Percentiles rank a stretch among this genome's conserved stretches.
phyloP scores from a whole-genome alignment of 2,888 invertebrate genomes.

The Tiphia femorata region DNA sequence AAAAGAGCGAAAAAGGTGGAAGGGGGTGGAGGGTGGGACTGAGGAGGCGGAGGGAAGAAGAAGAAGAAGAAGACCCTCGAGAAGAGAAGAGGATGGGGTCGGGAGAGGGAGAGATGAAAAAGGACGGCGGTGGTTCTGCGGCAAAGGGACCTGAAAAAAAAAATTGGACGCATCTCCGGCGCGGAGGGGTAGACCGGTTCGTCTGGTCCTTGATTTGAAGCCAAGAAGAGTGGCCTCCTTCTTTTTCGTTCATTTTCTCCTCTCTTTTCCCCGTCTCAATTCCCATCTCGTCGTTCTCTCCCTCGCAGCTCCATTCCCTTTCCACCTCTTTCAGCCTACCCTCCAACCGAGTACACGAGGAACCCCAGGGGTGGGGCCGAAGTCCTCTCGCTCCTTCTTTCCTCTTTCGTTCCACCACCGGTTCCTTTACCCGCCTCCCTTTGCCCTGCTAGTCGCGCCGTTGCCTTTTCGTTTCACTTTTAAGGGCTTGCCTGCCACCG shows the following conservation, averaged over 20 bases:
- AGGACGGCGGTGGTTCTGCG: constrained; percentile 18
- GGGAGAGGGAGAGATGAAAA: constrained; percentile 25
- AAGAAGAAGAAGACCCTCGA: constrained; percentile 10
- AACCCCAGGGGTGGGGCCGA: no score
- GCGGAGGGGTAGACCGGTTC: constrained; percentile 57
- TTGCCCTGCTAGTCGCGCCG: constrained; percentile 16
- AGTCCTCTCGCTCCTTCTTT: constrained; percentile 20
- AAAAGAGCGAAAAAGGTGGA: constrained; percentile 24
- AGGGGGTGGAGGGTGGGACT: constrained; percentile 8
- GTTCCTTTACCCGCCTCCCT: constrained; percentile 12
- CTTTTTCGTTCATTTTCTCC: constrained; percentile 42
- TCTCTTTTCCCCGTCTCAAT: constrained; percentile 14
- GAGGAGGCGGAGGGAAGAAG: background rate
- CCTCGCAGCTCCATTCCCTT: constrained; percentile 3
- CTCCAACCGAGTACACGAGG: no score
- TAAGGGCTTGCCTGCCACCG: constrained; percentile 41
- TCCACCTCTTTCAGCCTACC: constrained; percentile 8
- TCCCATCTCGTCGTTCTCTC: background rate
- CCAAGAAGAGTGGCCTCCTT: constrained; percentile 49
- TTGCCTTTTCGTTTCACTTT: constrained; percentile 18
- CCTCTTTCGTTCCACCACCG: constrained; percentile 11
- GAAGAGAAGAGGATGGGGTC: constrained; percentile 15
- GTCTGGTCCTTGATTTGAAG: constrained; percentile 61
- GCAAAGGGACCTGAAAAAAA: constrained; percentile 29
- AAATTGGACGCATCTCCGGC: constrained; percentile 40